Conservation (phyloP, 2,113 vertebrate species). For the Microcebus ravelobensis region DNA sequence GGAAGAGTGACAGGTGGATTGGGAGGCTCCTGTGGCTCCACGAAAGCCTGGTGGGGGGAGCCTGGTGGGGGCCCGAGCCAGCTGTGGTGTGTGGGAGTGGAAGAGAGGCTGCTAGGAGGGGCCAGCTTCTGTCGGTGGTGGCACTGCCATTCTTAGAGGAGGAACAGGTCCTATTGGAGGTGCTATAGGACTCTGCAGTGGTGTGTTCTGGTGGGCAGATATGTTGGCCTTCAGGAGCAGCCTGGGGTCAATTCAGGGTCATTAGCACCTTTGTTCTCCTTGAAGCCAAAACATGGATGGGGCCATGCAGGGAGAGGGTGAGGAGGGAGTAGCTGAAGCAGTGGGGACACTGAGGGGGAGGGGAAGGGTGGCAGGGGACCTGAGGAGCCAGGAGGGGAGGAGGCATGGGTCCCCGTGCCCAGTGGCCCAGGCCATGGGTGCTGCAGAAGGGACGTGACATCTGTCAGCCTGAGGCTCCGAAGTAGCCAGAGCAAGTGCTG, state of each 20-base stretch:
- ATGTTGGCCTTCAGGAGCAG: background rate
- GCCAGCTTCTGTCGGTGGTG: background rate
- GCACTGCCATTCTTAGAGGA: background rate
- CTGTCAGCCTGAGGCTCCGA: background rate
- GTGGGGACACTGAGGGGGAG: fast-evolving
- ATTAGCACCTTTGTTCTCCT: background rate
- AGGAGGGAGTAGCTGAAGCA: background rate
- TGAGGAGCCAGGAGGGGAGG: background rate
- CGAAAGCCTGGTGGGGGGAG: background rate
- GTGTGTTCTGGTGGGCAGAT: background rate
- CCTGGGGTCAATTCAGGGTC: background rate
- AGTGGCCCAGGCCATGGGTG: background rate
- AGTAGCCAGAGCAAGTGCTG: background rate
- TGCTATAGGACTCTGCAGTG: fast-evolving
- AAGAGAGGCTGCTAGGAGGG: background rate
- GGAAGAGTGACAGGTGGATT: background rate
- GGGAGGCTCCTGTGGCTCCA: background rate
- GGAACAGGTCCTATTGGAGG: background rate
- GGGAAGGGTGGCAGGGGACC: background rate
- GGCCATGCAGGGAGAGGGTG: background rate
- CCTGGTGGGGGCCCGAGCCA: no score
- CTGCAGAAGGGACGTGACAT: background rate
- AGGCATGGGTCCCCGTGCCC: background rate
- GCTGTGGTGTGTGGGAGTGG: background rate
- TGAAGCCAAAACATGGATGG: background rate